Base-by-base conservation (phyloP, 2,888 invertebrate species). In the Drosophila atripex region DNA sequence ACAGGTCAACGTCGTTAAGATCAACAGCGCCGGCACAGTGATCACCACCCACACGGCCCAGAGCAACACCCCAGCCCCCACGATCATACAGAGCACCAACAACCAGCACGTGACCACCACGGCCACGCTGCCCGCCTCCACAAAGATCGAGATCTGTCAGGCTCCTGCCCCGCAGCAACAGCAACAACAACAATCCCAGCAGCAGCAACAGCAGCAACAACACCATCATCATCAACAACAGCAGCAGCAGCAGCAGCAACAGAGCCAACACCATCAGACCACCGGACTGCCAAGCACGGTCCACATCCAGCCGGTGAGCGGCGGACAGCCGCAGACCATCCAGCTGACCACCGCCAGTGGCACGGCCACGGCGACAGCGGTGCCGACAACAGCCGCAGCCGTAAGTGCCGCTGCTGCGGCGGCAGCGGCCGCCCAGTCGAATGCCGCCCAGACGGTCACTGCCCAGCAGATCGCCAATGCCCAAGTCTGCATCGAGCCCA, bases 401-500 rank as follows among this genome's bases (percentile, higher is more conserved):
- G 84, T 78, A 64, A 80, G 80, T 86, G 78, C 78, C 45, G 73
- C 71, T 9, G 14, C 80, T 72, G 46, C 86, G 52, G 63, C 76
- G 47, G 43, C 80, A 43, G 61, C 75, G 21, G 61, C 71, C 57
- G 45, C 56, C 51, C 58, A 70, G 30, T 47, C 57, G 53, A 73
- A 75, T 51, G 72, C 75, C 49, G 73, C 76, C 18, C 86, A 86
- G 51, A 80, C 82, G 16, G 76, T 87, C 57, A 82, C 90, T 55
- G 84, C 89, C 60, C 90, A 91, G 79, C 90, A 89, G 69, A 89
- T 91, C 69, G 89, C 91, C 85, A 91, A 94, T 89, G 94, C 94
- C 90, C 95, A 95, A 93, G 95, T 95, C 93, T 95, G 95, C 95
- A 94, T 95, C 92, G 95, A 95, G 91, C 94, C 95, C 93, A 94